phyloP scores from a whole-genome alignment of 2,797 vertebrate genomes.

The Squalus acanthias region DNA sequence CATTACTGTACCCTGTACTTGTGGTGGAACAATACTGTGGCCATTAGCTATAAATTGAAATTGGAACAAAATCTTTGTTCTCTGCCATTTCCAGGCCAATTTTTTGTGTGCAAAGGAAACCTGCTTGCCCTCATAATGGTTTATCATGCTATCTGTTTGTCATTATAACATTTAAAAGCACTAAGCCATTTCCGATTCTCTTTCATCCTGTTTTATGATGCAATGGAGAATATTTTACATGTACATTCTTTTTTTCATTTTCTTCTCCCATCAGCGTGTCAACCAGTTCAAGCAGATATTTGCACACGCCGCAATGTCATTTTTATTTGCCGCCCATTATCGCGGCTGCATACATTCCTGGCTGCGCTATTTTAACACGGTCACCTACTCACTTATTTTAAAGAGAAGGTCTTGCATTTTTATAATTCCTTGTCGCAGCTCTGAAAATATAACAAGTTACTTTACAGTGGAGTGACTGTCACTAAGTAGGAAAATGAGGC shows the following conservation, averaged over 20 bases:
- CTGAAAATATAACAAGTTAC: background rate
- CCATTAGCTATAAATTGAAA: background rate
- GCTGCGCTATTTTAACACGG: background rate
- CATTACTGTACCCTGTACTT: background rate
- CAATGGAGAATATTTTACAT: background rate
- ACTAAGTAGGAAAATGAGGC: background rate
- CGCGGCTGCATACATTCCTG: background rate
- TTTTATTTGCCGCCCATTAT: background rate
- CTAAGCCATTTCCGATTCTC: background rate
- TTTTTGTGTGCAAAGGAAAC: background rate
- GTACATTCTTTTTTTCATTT: background rate
- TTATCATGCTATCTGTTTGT: constrained; percentile 2
- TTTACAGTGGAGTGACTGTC: background rate
- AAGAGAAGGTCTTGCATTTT: background rate
- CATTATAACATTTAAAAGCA: background rate
- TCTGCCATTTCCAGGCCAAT: background rate
- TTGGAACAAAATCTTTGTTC: background rate
- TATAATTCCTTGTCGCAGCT: background rate
- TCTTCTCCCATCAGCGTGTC: background rate
- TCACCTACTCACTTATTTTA: background rate
- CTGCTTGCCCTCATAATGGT: background rate
- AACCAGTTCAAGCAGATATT: background rate
- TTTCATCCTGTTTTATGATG: constrained; percentile 2
- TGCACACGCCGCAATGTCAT: background rate
- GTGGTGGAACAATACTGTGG: background rate